phyloP scores from a whole-genome alignment of 2,797 vertebrate genomes.

The Sebastes minor region DNA sequence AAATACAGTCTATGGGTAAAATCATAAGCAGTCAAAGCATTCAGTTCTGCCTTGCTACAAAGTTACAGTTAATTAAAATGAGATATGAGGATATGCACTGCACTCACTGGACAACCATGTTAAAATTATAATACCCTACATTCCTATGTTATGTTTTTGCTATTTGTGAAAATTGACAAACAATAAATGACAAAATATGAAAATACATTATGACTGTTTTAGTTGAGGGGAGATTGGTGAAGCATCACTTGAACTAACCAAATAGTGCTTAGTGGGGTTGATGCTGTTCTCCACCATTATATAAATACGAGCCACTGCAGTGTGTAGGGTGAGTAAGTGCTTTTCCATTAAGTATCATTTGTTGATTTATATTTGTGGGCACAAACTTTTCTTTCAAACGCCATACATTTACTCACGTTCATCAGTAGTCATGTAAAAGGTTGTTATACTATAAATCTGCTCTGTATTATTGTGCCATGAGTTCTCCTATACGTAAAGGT shows the following conservation, averaged over 20 bases:
- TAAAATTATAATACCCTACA: neutral
- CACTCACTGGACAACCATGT: neutral
- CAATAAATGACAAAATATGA: neutral
- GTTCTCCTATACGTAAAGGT: neutral
- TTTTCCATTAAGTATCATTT: slow-evolving; percentile 32
- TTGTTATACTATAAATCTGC: slow-evolving; percentile 16
- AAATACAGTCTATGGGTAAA: no score
- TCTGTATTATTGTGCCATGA: neutral
- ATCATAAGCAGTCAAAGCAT: neutral
- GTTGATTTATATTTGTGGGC: slow-evolving; percentile 9
- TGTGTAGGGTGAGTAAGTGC: slow-evolving; percentile 26
- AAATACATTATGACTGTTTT: neutral
- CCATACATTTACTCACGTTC: slow-evolving; percentile 8
- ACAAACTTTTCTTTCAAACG: slow-evolving; percentile 17
- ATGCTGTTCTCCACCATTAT: slow-evolving; percentile 9
- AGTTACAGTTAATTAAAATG: neutral
- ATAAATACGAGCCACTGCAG: slow-evolving; percentile 5
- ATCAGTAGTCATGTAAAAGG: neutral
- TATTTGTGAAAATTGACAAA: neutral
- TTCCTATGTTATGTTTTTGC: neutral
- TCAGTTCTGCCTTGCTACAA: neutral
- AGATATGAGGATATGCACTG: neutral
- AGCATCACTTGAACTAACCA: slow-evolving; percentile 21
- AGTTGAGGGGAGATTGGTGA: neutral
- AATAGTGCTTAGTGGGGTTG: slow-evolving; percentile 6